These are phyloP conservation scores for Drosophila orosa DNA, from an alignment of 1,140 invertebrate genomes.

Conservation along the genomic window DNA sequence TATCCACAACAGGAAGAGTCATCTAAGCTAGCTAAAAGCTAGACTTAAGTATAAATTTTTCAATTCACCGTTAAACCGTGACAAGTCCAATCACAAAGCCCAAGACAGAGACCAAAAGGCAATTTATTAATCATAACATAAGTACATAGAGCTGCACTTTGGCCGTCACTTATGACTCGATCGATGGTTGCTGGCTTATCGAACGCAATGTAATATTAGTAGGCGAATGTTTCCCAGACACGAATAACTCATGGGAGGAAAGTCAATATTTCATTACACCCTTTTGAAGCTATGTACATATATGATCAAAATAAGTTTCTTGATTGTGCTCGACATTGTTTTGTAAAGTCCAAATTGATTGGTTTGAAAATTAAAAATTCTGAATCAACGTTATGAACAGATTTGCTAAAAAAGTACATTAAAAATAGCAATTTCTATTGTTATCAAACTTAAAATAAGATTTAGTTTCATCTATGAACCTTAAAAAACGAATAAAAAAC, in stretches of 20 bases:
- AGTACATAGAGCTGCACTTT: conserved; percentile 57
- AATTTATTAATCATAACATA: conserved; percentile 62
- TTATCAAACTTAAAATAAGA: no score
- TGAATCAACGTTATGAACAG: neutral
- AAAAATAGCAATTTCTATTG: no score
- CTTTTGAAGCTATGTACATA: neutral
- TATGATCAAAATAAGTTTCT: no score
- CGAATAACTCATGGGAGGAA: neutral
- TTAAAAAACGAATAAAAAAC: no score
- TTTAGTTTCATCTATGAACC: no score
- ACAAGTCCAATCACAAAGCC: neutral
- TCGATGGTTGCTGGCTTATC: conserved; percentile 35
- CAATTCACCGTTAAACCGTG: neutral
- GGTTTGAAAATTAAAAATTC: neutral
- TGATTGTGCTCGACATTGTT: neutral
- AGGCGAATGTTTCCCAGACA: conserved; percentile 12
- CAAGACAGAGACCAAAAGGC: conserved; percentile 12
- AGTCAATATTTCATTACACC: neutral
- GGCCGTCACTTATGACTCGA: conserved; percentile 25
- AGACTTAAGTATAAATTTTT: neutral
- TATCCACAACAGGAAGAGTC: conserved; percentile 29
- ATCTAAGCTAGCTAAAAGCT: conserved; percentile 6
- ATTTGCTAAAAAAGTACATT: no score
- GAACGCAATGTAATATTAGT: conserved; percentile 54
- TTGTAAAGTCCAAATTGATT: neutral